phyloP scores from a whole-genome alignment of 2,113 vertebrate species.

The Arizona elegans region DNA sequence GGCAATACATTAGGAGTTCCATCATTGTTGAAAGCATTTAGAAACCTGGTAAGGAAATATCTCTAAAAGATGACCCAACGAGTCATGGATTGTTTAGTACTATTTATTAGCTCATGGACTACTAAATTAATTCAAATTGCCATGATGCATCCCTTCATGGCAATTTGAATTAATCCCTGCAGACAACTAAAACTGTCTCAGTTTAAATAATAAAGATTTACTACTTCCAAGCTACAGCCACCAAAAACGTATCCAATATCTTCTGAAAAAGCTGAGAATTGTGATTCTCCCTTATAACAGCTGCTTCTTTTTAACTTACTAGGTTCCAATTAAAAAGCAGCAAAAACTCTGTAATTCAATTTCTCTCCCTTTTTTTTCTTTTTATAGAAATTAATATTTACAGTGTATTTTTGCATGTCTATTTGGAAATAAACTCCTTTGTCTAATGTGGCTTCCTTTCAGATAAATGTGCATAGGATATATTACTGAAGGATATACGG shows the following conservation, averaged over 20 bases:
- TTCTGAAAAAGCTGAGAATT: neutral
- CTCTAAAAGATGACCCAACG: too few species aligned
- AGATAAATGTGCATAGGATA: neutral
- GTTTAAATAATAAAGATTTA: neutral
- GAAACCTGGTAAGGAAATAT: too few species aligned
- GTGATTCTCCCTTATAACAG: neutral
- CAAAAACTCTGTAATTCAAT: neutral
- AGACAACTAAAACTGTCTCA: neutral
- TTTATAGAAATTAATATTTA: neutral
- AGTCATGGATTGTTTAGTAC: neutral
- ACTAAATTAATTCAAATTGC: too few species aligned
- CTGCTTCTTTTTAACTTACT: neutral
- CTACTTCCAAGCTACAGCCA: neutral
- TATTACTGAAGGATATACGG: neutral
- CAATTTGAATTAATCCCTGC: too few species aligned
- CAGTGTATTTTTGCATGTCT: neutral
- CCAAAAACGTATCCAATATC: neutral
- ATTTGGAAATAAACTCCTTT: neutral
- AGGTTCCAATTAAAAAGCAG: neutral
- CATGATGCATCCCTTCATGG: too few species aligned
- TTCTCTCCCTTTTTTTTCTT: neutral
- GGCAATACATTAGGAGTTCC: too few species aligned
- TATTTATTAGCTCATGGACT: rapidly evolving
- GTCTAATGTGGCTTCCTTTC: neutral
- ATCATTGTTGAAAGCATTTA: too few species aligned